Conservation (phyloP, 2,113 vertebrate species). For the Acanthisitta chloris region DNA sequence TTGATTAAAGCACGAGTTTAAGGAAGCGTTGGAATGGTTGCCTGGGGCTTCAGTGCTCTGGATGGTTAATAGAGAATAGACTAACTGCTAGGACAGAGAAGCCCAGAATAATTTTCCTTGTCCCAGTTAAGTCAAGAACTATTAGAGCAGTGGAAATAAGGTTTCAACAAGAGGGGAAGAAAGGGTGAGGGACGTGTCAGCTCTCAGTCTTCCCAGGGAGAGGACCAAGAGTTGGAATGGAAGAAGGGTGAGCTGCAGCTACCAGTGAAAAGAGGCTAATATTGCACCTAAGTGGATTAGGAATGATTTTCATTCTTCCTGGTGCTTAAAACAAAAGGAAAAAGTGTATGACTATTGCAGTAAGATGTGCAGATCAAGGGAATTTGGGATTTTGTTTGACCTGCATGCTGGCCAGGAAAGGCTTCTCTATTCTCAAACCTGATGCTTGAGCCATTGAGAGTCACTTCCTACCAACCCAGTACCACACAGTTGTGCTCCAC, state of each 20-base stretch:
- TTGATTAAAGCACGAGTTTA: background rate
- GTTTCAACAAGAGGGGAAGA: background rate
- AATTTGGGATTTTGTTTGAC: background rate
- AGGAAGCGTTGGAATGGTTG: background rate
- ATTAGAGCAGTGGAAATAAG: constrained; percentile 54
- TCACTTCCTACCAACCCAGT: background rate
- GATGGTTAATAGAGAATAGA: constrained; percentile 19
- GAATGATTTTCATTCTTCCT: background rate
- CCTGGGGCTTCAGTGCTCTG: constrained; percentile 23
- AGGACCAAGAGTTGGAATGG: background rate
- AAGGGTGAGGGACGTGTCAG: constrained; percentile 4
- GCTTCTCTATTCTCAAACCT: background rate
- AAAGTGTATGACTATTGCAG: background rate
- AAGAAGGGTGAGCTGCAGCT: background rate
- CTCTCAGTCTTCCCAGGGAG: background rate
- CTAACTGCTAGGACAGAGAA: constrained; percentile 34
- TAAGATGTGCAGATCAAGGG: background rate
- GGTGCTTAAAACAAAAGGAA: background rate
- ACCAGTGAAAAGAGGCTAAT: background rate
- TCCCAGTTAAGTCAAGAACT: constrained; percentile 66
- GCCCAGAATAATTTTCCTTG: constrained; percentile 63
- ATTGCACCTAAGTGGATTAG: background rate
- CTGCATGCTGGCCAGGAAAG: background rate
- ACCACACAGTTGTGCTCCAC: fast-evolving
- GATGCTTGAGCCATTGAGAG: background rate